Evolutionary conservation across 2,113 vertebrate species (phyloP), one percentile per base, ranked within the genome.

Genomic region (Benthochromis sp.): DNA sequence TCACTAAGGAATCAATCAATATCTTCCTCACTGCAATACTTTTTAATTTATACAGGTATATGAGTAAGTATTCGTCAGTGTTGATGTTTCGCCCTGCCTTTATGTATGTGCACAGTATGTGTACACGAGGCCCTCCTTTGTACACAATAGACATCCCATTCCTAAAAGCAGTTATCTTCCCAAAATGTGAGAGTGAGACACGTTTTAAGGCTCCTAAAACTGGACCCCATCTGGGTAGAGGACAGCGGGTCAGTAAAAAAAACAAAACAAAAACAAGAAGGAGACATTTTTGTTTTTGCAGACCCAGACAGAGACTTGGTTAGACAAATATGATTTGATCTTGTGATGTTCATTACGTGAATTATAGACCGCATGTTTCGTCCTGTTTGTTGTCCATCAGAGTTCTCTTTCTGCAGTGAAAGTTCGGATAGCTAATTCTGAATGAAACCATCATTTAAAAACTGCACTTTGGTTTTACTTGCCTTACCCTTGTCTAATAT

Each of bases 141-240:
- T 93, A 19, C 12, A 9, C 71, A 54, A 84, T 83, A 71, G 85
- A 21, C 76, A 29, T 31, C 71, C 90, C 94, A 92, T 93, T 89
- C 61, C 82, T 21, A 57, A 86, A 63, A 84, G 86, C 83, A 79
- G 21, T 85, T 83, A 81, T 88, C 63, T 69, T 88, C 34, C 91
- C 84, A 85, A 92, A 92, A 86, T 63, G 82, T 73, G 82, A 83
- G 53, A 61, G 43, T 16, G 53, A 86, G 52, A 45, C 13, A 84
- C 31, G 54, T 91, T 90, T 83, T 89, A 66, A 24, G 81, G 55
- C 80, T 84, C 57, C 34, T 88, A 83, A 88, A 88, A 80, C 40
- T 8, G 5, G 57, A 87, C 24, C 69, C 82, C 84, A 16, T 86
- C 86, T 63, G 59, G 40, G 40, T 61, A 63, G 17, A 81, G 84